Conservation (phyloP, 2,797 vertebrate species). For the Nyctibius grandis region DNA sequence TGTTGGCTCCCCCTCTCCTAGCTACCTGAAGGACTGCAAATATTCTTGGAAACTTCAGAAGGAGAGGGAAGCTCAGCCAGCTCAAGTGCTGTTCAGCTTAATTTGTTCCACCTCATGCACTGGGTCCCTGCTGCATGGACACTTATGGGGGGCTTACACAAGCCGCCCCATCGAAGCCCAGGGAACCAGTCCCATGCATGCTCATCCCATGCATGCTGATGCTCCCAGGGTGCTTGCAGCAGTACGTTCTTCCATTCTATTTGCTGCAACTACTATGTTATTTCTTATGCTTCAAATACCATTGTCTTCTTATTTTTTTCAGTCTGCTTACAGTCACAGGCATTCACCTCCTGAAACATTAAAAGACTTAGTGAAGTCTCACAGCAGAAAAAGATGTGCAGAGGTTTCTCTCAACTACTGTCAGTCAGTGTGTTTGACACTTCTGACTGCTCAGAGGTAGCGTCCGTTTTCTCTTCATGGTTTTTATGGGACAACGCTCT, state of each 20-base stretch:
- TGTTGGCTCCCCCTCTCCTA: neutral
- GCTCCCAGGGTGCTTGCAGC: neutral
- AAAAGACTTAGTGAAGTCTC: neutral
- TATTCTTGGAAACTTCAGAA: slow-evolving; percentile 11
- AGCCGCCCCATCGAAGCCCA: rapidly evolving
- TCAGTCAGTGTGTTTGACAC: neutral
- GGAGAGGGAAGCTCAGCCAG: neutral
- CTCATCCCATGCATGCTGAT: neutral
- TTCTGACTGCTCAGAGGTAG: neutral
- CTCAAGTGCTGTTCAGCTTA: slow-evolving; percentile 12
- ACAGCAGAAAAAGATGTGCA: neutral
- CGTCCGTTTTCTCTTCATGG: neutral
- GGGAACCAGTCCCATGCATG: rapidly evolving
- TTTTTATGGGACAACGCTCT: neutral
- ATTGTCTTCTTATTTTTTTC: neutral
- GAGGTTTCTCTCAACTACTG: neutral
- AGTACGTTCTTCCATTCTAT: neutral
- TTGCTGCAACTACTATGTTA: neutral
- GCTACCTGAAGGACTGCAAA: slow-evolving; percentile 46
- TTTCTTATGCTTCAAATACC: neutral
- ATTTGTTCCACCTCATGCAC: slow-evolving; percentile 5
- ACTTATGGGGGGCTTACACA: rapidly evolving
- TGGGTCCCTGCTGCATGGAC: rapidly evolving
- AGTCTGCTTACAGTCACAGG: neutral
- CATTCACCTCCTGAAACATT: neutral